These are phyloP conservation scores for Palaemon carinicauda DNA, from an alignment of 1,140 invertebrate genomes.

Conservation along the genomic window DNA sequence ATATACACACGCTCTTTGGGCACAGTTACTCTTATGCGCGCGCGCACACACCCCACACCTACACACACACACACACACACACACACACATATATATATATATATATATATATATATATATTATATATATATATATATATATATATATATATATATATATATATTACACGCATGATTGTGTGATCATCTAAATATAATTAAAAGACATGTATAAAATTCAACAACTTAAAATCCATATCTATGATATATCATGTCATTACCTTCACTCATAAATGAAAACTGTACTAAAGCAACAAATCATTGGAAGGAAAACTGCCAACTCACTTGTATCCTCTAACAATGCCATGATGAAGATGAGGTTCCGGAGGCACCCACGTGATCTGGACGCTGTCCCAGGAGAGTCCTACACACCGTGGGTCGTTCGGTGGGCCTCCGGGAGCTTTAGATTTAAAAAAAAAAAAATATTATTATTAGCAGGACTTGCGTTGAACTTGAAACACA, in stretches of 20 bases:
- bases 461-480: neutral
- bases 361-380: constrained; percentile 65
- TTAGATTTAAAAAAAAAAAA: neutral
- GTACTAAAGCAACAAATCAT: no score
- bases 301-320: neutral
- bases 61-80: no score
- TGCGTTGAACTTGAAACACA: neutral
- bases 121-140: neutral
- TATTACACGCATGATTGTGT: neutral
- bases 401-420: constrained; percentile 63
- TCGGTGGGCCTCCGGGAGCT: constrained; percentile 67
- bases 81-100: neutral
- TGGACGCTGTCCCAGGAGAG: constrained; percentile 64
- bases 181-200: neutral
- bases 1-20: no score
- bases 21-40: no score
- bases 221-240: no score
- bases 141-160: neutral
- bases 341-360: constrained; percentile 70
- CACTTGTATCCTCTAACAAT: constrained; percentile 71
- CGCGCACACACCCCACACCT: no score
- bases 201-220: no score
- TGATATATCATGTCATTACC: no score
- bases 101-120: neutral
- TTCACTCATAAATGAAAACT: no score